A percentile compares a stretch with the other conserved stretches of the same genome.
phyloP scores from a whole-genome alignment of 2,113 vertebrate genomes.

The Dicaeum eximium region DNA sequence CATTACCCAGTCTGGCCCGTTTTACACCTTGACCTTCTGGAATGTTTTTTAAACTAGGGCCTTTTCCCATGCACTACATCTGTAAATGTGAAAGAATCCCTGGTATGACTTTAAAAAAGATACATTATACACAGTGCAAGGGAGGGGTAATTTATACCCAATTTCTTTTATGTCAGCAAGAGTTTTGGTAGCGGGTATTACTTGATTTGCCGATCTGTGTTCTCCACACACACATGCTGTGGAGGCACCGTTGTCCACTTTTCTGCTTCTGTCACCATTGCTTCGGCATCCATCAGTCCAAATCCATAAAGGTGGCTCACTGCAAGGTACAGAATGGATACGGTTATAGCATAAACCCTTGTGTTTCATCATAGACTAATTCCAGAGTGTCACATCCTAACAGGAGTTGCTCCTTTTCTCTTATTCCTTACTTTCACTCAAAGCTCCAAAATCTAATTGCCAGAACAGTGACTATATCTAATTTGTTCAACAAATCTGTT shows the following conservation, averaged over 20 bases:
- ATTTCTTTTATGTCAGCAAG: background rate
- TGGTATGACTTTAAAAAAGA: background rate
- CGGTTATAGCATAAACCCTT: background rate
- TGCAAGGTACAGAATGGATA: slow-evolving; percentile 57
- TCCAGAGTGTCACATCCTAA: background rate
- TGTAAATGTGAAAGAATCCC: background rate
- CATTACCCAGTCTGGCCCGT: background rate
- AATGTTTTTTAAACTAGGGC: background rate
- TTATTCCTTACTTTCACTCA: background rate
- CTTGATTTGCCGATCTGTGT: slow-evolving; percentile 95
- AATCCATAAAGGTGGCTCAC: slow-evolving; percentile 98
- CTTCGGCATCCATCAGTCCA: slow-evolving; percentile 97
- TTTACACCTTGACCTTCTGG: background rate
- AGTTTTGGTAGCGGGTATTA: slow-evolving; percentile 63
- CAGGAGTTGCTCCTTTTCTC: background rate
- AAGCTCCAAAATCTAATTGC: background rate
- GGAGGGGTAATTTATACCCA: slow-evolving; percentile 16
- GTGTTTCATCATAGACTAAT: background rate
- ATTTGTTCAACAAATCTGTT: background rate
- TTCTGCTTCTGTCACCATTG: slow-evolving; percentile 97
- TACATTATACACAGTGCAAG: background rate
- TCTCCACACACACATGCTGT: slow-evolving; percentile 96
- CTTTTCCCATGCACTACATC: background rate
- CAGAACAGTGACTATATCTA: background rate
- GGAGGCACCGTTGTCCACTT: slow-evolving; percentile 91